Conservation (phyloP, 1,140 invertebrate genomes). For the Anastrepha obliqua region DNA sequence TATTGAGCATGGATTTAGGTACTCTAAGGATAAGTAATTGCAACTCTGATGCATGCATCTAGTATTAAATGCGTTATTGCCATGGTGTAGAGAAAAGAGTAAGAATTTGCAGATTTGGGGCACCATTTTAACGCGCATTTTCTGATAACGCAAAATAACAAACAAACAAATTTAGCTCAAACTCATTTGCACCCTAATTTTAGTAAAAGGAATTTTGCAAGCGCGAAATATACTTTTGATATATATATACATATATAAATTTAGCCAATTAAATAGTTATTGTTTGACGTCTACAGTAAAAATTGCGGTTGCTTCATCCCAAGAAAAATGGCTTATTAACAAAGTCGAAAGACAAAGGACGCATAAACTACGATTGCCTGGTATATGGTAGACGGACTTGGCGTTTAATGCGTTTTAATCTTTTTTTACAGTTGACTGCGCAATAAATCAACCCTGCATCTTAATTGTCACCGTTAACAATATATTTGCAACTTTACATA, state of each 20-base stretch:
- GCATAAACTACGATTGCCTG: not conserved
- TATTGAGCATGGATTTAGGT: slow-evolving; percentile 6
- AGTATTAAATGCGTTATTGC: not conserved
- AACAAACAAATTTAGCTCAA: not conserved
- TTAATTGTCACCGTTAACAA: not conserved
- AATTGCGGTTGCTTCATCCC: not conserved
- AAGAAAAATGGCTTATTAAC: not conserved
- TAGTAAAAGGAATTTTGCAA: not conserved
- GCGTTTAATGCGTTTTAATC: not conserved
- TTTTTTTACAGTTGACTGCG: slow-evolving; percentile 2
- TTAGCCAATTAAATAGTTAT: not conserved
- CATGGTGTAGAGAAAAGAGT: not conserved
- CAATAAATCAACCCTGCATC: not conserved
- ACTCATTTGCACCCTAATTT: not conserved
- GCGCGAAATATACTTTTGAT: not conserved
- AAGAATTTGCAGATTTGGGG: not conserved
- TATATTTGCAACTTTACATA: too few species aligned
- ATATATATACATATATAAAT: too few species aligned
- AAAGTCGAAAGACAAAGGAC: not conserved
- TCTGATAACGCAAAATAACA: not conserved
- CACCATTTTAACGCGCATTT: not conserved
- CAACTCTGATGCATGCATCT: not conserved
- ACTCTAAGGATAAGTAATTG: not conserved
- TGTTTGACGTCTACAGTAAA: not conserved
- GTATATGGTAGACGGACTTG: slow-evolving; percentile 5